These are phyloP conservation scores for Naja naja DNA, from an alignment of 2,113 vertebrate genomes.

Conservation along the genomic window DNA sequence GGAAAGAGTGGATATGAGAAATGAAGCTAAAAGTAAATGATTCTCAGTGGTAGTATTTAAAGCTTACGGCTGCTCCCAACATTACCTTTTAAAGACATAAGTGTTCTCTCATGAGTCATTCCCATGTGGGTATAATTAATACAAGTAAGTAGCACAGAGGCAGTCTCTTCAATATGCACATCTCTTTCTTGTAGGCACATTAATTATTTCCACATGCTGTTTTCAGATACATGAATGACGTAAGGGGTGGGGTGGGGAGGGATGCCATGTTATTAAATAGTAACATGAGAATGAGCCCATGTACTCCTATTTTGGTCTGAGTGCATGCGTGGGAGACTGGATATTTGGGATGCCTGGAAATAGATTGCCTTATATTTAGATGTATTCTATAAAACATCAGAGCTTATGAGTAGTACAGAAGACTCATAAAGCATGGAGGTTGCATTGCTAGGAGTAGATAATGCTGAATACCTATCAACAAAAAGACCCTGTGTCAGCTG, in stretches of 20 bases:
- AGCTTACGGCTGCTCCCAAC: conserved; percentile 32
- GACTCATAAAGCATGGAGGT: conserved; percentile 36
- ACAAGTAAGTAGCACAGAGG: conserved; percentile 31
- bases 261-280: conserved; percentile 65
- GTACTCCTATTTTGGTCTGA: conserved; percentile 54
- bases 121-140: conserved; percentile 40
- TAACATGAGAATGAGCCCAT: conserved; percentile 62
- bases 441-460: conserved; percentile 11
- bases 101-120: conserved; percentile 33
- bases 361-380: conserved; percentile 58
- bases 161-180: conserved; percentile 12
- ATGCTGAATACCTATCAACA: neutral
- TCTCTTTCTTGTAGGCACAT: conserved; percentile 62
- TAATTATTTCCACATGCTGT: conserved; percentile 38
- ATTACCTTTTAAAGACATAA: conserved; percentile 43
- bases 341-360: conserved; percentile 46
- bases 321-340: conserved; percentile 43
- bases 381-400: conserved; percentile 36
- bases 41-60: conserved; percentile 29
- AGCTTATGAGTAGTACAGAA: conserved; percentile 11
- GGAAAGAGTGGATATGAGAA: neutral
- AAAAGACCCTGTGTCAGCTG: neutral
- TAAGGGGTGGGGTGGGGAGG: conserved; percentile 41
- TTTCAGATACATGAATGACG: conserved; percentile 55
- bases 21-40: conserved; percentile 25